Evolutionary conservation across 2,797 vertebrate species (phyloP).

Genomic region (Lemur catta): DNA sequence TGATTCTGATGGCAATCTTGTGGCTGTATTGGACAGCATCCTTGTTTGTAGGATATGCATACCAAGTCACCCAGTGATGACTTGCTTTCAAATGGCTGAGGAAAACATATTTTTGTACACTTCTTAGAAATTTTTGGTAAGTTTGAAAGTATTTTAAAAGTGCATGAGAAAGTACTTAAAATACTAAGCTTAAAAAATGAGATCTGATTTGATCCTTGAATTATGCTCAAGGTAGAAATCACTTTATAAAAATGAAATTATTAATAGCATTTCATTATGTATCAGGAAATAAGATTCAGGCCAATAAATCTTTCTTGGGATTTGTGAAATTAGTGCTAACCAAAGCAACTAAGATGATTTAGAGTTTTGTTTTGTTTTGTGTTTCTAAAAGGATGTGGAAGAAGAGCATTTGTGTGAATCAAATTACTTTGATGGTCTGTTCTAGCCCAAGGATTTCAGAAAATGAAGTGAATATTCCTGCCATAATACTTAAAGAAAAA

Average conservation of each 20-base stretch:
- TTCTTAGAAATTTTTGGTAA: neutral
- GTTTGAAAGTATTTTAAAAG: neutral
- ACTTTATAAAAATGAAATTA: constrained; percentile 6
- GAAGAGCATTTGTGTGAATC: neutral
- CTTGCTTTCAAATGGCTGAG: neutral
- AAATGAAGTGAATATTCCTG: neutral
- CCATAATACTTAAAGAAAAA: neutral
- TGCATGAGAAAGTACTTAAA: neutral
- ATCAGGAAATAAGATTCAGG: neutral
- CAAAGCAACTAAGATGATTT: neutral
- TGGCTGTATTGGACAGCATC: neutral
- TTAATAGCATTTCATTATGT: neutral
- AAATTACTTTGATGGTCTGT: neutral
- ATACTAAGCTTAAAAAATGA: neutral
- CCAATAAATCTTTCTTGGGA: neutral
- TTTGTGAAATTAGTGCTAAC: neutral
- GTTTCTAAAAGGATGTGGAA: neutral
- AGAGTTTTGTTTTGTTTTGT: neutral
- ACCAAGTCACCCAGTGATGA: neutral
- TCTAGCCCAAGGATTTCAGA: neutral
- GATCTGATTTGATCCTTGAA: neutral
- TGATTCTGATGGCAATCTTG: neutral
- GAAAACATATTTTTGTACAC: neutral
- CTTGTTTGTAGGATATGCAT: neutral
- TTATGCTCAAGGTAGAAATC: neutral